Evolutionary conservation across 2,888 invertebrate genomes (phyloP).

Genomic region (Epistrophe grossulariae): DNA sequence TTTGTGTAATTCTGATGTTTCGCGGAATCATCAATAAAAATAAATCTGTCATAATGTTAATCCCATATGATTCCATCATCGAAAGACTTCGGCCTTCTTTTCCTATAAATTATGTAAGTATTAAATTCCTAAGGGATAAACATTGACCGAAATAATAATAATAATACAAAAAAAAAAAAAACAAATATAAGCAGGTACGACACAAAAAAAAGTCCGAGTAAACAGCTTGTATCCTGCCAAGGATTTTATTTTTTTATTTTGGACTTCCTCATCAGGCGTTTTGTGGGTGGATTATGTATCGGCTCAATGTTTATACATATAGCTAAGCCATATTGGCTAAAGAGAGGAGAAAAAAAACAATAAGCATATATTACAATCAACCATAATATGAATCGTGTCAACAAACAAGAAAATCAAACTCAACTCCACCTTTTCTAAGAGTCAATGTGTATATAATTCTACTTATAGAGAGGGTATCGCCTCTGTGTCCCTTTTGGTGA

Average conservation of each 20-base stretch:
- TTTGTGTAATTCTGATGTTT: background rate
- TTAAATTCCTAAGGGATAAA: conserved; percentile 20
- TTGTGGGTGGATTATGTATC: conserved; percentile 10
- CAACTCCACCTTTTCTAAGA: background rate
- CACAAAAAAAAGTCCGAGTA: background rate
- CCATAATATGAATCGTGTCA: conserved; percentile 39
- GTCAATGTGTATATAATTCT: background rate
- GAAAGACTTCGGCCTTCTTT: background rate
- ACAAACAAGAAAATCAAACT: conserved; percentile 29
- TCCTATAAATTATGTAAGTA: background rate
- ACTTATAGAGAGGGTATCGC: background rate
- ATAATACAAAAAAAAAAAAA: background rate
- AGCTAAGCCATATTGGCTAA: background rate
- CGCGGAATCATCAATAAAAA: conserved; percentile 23
- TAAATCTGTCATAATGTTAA: conserved; percentile 28
- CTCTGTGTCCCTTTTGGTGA: background rate
- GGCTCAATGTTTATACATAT: background rate
- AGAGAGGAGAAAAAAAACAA: conserved; percentile 27
- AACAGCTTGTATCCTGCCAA: conserved; percentile 50
- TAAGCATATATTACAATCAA: conserved; percentile 38
- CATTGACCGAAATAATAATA: conserved; percentile 20
- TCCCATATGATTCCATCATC: conserved; percentile 15
- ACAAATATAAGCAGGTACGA: background rate
- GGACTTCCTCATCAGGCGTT: background rate
- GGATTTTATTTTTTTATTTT: background rate